Percentiles rank a stretch among this genome's conserved stretches.
phyloP scores from a whole-genome alignment of 1,140 invertebrate species.

The Ptiloglossa arizonensis region DNA sequence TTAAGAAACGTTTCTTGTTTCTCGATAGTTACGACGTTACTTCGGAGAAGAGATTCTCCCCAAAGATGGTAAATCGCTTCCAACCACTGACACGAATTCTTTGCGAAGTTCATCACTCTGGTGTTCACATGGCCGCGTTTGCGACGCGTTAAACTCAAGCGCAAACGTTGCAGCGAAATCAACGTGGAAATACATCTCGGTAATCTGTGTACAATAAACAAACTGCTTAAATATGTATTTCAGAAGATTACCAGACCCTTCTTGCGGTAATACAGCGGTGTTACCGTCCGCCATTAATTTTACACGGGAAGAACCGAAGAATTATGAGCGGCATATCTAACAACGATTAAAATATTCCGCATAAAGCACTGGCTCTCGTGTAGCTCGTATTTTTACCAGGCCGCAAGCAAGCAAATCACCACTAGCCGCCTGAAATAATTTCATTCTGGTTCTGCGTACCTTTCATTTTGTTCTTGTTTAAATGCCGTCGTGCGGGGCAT shows the following conservation, averaged over 20 bases:
- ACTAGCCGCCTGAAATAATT: conserved; percentile 67
- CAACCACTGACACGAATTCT: too few species aligned
- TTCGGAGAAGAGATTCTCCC: too few species aligned
- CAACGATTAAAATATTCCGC: conserved; percentile 34
- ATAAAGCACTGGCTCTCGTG: conserved; percentile 21
- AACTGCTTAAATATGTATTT: conserved; percentile 13
- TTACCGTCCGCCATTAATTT: not conserved
- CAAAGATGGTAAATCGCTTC: too few species aligned
- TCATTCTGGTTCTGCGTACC: conserved; percentile 66
- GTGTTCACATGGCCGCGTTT: too few species aligned
- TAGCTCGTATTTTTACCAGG: conserved; percentile 29
- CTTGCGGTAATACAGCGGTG: not conserved
- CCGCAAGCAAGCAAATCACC: conserved; percentile 41
- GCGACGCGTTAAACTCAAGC: too few species aligned
- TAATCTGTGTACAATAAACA: not conserved
- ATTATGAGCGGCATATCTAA: not conserved
- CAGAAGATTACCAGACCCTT: not conserved
- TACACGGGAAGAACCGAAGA: not conserved
- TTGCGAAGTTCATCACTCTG: too few species aligned
- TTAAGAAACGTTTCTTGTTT: too few species aligned
- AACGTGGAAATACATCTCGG: not conserved
- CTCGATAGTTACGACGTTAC: too few species aligned
- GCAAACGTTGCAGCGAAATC: not conserved
- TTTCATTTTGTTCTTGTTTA: conserved; percentile 69
- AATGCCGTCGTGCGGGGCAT: conserved; percentile 61